phyloP scores from a whole-genome alignment of 2,113 vertebrate genomes.

The Dipodomys merriami region DNA sequence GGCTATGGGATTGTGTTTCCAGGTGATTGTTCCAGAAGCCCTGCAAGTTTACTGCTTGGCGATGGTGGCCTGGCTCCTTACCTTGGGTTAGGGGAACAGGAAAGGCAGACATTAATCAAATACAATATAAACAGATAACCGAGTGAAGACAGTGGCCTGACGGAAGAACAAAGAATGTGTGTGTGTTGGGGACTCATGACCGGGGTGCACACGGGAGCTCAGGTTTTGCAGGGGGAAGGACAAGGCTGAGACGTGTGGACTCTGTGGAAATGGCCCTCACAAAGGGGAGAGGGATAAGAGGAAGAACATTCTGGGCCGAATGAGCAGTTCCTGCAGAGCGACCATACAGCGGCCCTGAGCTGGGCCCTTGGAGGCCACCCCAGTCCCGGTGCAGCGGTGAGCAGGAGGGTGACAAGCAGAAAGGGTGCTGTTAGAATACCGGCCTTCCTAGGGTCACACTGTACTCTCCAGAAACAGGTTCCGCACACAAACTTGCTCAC shows the following conservation, averaged over 20 bases:
- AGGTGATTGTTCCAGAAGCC: not conserved
- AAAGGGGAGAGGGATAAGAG: not conserved
- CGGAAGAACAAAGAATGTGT: not conserved
- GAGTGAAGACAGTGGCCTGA: not conserved
- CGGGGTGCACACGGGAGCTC: not conserved
- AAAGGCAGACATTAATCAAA: not conserved
- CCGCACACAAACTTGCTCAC: not conserved
- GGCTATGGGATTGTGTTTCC: not conserved
- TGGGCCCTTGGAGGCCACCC: not conserved
- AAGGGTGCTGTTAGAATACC: not conserved
- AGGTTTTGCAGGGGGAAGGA: not conserved
- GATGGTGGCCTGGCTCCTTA: not conserved
- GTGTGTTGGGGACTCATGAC: not conserved
- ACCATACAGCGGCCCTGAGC: not conserved
- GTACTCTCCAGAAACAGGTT: not conserved
- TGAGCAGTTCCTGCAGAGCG: not conserved
- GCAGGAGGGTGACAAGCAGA: not conserved
- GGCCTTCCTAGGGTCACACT: too few relatives aligned
- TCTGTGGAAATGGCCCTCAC: rapidly evolving
- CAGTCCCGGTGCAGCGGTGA: rapidly evolving
- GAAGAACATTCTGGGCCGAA: not conserved
- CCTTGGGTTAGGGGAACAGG: not conserved
- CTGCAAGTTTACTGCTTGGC: not conserved
- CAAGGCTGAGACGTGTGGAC: not conserved
- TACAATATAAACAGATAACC: not conserved